These are phyloP conservation scores for Otocyon megalotis DNA, from an alignment of 2,113 vertebrate genomes.

Conservation along the genomic window DNA sequence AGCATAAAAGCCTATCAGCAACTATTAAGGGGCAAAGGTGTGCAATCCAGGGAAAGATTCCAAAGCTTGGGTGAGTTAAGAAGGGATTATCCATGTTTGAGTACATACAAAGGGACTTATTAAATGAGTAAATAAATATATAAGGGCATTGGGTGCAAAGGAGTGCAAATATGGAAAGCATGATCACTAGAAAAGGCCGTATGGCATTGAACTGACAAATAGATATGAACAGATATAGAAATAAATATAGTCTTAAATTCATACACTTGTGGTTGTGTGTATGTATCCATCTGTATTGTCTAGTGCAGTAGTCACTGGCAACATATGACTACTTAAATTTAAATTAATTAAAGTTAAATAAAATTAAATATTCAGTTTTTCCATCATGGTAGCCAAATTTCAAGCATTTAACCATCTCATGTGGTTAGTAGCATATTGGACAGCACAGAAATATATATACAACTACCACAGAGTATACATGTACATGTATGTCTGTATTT, in stretches of 20 bases:
- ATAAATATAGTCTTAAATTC: not conserved
- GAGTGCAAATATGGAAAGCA: not conserved
- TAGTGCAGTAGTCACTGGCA: not conserved
- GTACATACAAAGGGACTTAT: not conserved
- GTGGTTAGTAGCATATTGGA: not conserved
- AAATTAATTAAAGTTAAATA: not conserved
- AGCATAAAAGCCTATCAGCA: not conserved
- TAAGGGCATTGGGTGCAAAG: not conserved
- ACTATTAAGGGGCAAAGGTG: rapidly evolving
- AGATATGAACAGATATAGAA: not conserved
- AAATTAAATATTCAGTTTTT: not conserved
- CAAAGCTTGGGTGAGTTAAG: not conserved
- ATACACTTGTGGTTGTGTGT: not conserved
- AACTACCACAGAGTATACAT: not conserved
- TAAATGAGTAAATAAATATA: not conserved
- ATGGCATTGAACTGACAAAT: not conserved
- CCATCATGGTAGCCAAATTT: not conserved
- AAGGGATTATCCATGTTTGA: not conserved
- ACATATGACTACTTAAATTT: not conserved
- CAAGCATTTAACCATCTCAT: not conserved
- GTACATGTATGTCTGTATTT: not conserved
- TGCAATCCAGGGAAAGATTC: not conserved
- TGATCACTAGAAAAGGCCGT: too few relatives aligned
- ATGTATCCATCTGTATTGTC: too few relatives aligned
- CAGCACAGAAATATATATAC: not conserved